phyloP scores from a whole-genome alignment of 2,888 invertebrate species.

The Pollenia griseotomentosa region DNA sequence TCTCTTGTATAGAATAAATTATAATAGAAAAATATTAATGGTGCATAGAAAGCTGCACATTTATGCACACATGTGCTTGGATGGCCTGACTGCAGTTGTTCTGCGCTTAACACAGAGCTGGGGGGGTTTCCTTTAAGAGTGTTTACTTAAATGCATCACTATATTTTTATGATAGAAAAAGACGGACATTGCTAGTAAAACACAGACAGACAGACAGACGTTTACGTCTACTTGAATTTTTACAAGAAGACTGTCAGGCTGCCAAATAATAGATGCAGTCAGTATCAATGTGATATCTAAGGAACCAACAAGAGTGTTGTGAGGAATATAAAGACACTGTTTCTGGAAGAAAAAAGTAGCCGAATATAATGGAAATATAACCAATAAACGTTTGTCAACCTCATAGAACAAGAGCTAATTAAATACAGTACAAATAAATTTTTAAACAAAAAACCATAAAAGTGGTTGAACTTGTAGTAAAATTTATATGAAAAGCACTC shows the following conservation, averaged over 20 bases:
- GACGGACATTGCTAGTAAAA: conserved; percentile 4
- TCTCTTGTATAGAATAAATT: conserved; percentile 63
- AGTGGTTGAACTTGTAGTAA: too few species aligned
- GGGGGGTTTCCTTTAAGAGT: conserved; percentile 36
- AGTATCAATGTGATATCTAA: conserved; percentile 41
- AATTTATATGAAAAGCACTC: too few species aligned
- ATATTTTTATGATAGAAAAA: conserved; percentile 19
- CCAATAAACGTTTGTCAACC: too few species aligned
- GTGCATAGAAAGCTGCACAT: conserved; percentile 49
- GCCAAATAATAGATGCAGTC: conserved; percentile 62
- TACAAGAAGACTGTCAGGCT: conserved; percentile 67
- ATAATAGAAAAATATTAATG: conserved; percentile 66
- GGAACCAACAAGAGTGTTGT: conserved; percentile 15
- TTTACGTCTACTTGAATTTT: conserved; percentile 42
- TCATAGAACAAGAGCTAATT: background rate
- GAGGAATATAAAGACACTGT: conserved; percentile 20
- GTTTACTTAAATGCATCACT: conserved; percentile 65
- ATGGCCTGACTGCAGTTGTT: background rate
- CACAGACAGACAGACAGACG: conserved; percentile 27
- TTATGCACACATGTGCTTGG: background rate
- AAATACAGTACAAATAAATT: background rate
- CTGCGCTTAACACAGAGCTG: conserved; percentile 14
- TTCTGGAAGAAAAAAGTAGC: background rate
- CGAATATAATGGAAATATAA: background rate
- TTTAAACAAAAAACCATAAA: background rate